Conservation (phyloP, 1,140 invertebrate species). For the Hesperophylax magnus region DNA sequence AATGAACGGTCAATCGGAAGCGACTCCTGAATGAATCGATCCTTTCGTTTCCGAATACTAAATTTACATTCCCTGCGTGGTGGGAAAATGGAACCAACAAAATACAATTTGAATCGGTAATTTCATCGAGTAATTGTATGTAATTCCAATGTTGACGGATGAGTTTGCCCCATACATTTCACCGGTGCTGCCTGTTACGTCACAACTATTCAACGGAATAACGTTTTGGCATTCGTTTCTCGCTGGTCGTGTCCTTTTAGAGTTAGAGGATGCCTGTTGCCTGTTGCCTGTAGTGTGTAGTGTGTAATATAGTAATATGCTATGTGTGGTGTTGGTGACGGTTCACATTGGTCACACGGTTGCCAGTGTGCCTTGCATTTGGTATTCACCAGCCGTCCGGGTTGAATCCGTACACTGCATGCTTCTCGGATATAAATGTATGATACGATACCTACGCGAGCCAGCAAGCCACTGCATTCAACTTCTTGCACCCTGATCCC, state of each 20-base stretch:
- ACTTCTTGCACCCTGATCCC: neutral
- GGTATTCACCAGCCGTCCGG: slow-evolving; percentile 43
- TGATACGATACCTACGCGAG: neutral
- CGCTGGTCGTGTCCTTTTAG: slow-evolving; percentile 50
- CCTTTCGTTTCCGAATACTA: slow-evolving; percentile 26
- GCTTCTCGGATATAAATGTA: slow-evolving; percentile 1
- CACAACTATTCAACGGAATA: slow-evolving; percentile 40
- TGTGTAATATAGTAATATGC: too few relatives aligned
- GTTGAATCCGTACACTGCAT: slow-evolving; percentile 34
- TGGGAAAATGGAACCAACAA: too few relatives aligned
- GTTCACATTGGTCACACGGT: slow-evolving; percentile 52
- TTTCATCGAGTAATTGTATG: too few relatives aligned
- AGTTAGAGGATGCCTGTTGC: slow-evolving; percentile 42
- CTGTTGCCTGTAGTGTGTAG: slow-evolving; percentile 22
- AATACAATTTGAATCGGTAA: too few relatives aligned
- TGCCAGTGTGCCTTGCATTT: slow-evolving; percentile 35
- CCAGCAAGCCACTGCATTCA: slow-evolving; percentile 15
- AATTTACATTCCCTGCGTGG: neutral
- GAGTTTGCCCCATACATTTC: neutral
- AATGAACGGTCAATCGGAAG: slow-evolving; percentile 13
- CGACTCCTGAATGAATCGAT: slow-evolving; percentile 43
- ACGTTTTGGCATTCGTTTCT: slow-evolving; percentile 53
- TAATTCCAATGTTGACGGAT: slow-evolving; percentile 10
- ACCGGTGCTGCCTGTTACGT: slow-evolving; percentile 11
- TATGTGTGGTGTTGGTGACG: slow-evolving; percentile 22